phyloP scores from a whole-genome alignment of 2,888 invertebrate species.

The Formica aserva region DNA sequence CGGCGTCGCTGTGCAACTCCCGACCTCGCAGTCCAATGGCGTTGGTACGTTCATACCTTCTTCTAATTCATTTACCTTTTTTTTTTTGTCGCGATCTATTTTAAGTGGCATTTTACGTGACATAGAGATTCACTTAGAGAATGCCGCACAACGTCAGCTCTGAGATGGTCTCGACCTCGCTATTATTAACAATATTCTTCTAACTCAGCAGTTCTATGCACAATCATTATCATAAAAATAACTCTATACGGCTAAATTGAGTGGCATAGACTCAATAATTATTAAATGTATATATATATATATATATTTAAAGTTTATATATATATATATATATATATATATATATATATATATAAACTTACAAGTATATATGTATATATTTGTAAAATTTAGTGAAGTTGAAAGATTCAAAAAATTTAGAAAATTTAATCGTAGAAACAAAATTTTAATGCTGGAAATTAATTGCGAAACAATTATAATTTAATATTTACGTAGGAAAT shows the following conservation, averaged over 20 bases:
- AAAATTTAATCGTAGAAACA: neutral
- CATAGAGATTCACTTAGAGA: slow-evolving; percentile 54
- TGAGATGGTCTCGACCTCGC: neutral
- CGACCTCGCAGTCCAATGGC: slow-evolving; percentile 91
- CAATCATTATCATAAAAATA: slow-evolving; percentile 15
- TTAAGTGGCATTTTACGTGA: slow-evolving; percentile 13
- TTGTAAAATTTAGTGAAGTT: neutral
- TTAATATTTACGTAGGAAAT: neutral
- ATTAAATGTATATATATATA: neutral
- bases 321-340: too few species aligned
- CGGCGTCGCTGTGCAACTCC: slow-evolving; percentile 97
- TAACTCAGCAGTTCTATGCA: slow-evolving; percentile 15
- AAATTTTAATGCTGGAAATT: neutral
- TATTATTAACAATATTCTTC: slow-evolving; percentile 29
- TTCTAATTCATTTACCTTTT: slow-evolving; percentile 49
- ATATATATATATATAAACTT: too few species aligned
- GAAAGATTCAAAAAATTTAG: neutral
- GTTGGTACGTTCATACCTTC: slow-evolving; percentile 86
- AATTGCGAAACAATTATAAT: neutral
- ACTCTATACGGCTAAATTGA: neutral
- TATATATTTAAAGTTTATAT: too few species aligned
- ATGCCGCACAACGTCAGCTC: slow-evolving; percentile 76
- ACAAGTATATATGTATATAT: too few species aligned
- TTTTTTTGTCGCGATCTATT: slow-evolving; percentile 47
- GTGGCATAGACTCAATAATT: neutral